Evolutionary conservation across 2,797 vertebrate species (phyloP), one percentile per base, ranked within the genome.

Genomic region (Semotilus atromaculatus): DNA sequence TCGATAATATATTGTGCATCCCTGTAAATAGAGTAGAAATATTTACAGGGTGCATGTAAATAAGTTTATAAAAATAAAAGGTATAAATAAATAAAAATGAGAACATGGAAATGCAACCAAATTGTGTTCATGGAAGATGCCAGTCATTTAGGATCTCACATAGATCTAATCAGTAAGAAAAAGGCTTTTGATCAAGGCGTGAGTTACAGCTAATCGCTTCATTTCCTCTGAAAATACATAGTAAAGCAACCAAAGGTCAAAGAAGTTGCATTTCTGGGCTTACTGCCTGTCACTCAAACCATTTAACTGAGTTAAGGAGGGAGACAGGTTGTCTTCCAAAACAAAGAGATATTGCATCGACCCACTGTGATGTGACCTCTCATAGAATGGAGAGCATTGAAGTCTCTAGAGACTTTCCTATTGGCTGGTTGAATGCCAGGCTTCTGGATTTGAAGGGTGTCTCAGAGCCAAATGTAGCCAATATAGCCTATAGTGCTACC

Each of bases 271-370:
- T 53, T 75, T 21, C 26, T 23, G 10, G 60, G 23, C 23, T 53
- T 10, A 1, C 43, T 55, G 45, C 9, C 62, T 67, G n/a, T 55
- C 72, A 83, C 10, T 83, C 60, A 66, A 38, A 21, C 10, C 10
- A 14, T 73, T 64, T 62, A 82, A 82, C 68, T 18, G 10, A 23
- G 19, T 34, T 45, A 62, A 18, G 11, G 81, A 18, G 64, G 10
- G 40, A 66, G 29, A 75, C 43, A 66, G 81, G 81, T 80, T 76
- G 53, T 73, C 70, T 79, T 80, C 77, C 31, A 80, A 80, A 16
- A 80, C 73, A 45, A 75, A 60, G 70, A 43, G 72, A 67, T 66
- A 75, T 38, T 51, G 72, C 40, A 86, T 66, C 23, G 67, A 79
- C 81, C 68, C 16, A 26, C 58, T 38, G 48, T n/a, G 60, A 81